Evolutionary conservation across 2,888 invertebrate genomes (phyloP).

Genomic region (Petrophora chlorosata): DNA sequence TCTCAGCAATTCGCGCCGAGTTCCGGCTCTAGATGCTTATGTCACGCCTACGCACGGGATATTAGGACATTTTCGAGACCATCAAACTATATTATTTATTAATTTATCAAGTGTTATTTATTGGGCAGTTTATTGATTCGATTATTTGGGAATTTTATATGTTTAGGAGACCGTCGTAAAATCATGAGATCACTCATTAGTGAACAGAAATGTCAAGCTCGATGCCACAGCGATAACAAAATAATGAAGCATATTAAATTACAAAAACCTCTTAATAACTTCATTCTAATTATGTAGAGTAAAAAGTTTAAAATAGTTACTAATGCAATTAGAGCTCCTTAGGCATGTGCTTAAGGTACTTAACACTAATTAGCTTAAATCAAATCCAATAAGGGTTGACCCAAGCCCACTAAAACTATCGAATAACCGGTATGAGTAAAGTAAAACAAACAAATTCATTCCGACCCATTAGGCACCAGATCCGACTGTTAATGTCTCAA

Average conservation of each 20-base stretch:
- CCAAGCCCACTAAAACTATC: conserved; percentile 64
- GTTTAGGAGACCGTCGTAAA: conserved; percentile 11
- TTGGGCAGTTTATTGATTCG: conserved; percentile 13
- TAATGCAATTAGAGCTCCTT: conserved; percentile 21
- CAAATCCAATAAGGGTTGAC: conserved; percentile 53
- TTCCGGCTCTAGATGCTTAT: conserved; percentile 43
- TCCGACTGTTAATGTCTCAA: conserved; percentile 83
- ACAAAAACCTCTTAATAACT: conserved; percentile 18
- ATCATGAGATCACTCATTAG: conserved; percentile 21
- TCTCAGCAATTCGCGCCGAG: conserved; percentile 42
- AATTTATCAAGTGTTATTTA: conserved; percentile 20
- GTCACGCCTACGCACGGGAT: conserved; percentile 23
- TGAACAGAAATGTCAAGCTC: conserved; percentile 3
- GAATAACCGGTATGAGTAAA: conserved; percentile 71
- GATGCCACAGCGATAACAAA: neutral
- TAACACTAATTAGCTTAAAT: conserved; percentile 57
- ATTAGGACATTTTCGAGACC: conserved; percentile 4
- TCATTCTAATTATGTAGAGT: conserved; percentile 21
- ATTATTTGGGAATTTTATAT: conserved; percentile 17
- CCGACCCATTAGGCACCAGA: conserved; percentile 83
- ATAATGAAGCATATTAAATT: conserved; percentile 5
- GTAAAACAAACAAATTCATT: conserved; percentile 82
- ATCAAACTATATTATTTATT: conserved; percentile 16
- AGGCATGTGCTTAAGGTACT: conserved; percentile 33
- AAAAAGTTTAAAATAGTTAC: conserved; percentile 21